Conservation (phyloP, 2,797 vertebrate genomes). For the Morus bassanus region DNA sequence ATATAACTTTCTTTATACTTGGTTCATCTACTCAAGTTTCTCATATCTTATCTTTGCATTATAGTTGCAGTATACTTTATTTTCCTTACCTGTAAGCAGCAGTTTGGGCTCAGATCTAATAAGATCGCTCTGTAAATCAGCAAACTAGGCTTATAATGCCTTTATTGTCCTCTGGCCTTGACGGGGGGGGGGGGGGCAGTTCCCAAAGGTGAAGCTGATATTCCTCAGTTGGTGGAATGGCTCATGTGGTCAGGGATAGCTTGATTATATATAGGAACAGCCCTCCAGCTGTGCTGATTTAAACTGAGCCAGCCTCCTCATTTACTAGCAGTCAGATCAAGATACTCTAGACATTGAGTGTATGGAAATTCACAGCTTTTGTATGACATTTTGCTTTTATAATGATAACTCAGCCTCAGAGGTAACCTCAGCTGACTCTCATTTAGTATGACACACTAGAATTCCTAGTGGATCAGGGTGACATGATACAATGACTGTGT, state of each 20-base stretch:
- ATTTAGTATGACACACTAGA: neutral
- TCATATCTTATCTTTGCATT: neutral
- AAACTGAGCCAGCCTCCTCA: neutral
- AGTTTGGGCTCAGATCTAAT: neutral
- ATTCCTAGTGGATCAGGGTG: neutral
- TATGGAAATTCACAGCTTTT: neutral
- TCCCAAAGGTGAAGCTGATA: neutral
- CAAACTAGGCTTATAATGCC: neutral
- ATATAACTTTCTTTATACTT: neutral
- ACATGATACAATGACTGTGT: neutral
- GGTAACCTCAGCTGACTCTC: neutral
- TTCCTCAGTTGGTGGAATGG: neutral
- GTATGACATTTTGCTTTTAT: neutral
- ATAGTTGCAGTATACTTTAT: neutral
- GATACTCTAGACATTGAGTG: neutral
- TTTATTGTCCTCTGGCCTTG: neutral
- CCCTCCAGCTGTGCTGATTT: neutral
- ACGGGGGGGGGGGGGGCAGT: neutral
- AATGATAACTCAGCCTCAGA: neutral
- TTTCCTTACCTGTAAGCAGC: neutral
- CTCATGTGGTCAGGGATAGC: neutral
- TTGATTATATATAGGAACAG: neutral
- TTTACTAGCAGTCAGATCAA: neutral
- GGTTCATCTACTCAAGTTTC: neutral
- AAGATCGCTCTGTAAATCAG: neutral